phyloP scores from a whole-genome alignment of 2,888 invertebrate species.

The Brenthis ino region DNA sequence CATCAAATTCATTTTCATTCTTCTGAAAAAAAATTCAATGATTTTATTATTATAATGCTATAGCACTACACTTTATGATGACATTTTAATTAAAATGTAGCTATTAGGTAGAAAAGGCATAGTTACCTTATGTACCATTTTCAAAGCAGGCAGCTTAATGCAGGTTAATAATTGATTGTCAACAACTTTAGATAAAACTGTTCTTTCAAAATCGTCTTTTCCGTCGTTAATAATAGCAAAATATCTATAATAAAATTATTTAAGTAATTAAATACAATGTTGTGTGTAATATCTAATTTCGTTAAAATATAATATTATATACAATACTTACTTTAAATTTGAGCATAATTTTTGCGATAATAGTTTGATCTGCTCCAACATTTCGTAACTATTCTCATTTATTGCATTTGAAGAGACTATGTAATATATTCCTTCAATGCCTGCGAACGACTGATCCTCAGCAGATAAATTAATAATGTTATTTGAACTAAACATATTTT shows the following conservation, averaged over 20 bases:
- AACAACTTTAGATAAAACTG: constrained; percentile 1
- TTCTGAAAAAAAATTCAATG: constrained; percentile 1
- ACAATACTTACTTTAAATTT: constrained; percentile 24
- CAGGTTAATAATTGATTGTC: constrained; percentile 7
- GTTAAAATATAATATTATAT: neutral
- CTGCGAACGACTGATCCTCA: constrained; percentile 2
- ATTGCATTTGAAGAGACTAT: constrained; percentile 12
- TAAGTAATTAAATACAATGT: no score
- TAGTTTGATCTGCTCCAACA: constrained; percentile 21
- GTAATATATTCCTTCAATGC: constrained; percentile 30
- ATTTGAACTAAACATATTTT: constrained; percentile 8
- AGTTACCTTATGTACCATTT: constrained; percentile 10
- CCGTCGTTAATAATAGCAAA: constrained; percentile 26
- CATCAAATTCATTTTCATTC: neutral
- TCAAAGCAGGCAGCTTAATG: constrained; percentile 21
- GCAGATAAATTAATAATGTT: constrained; percentile 9
- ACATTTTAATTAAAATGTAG: no score
- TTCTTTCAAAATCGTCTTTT: neutral
- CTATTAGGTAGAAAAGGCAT: no score
- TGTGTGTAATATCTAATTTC: neutral
- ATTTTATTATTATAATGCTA: no score
- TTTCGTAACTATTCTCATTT: constrained; percentile 1
- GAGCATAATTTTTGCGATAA: constrained; percentile 10
- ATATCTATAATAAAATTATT: constrained; percentile 22
- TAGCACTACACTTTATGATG: no score